These are phyloP conservation scores for Ceraclea dissimilis DNA, from an alignment of 2,888 invertebrate species.

Conservation along the genomic window DNA sequence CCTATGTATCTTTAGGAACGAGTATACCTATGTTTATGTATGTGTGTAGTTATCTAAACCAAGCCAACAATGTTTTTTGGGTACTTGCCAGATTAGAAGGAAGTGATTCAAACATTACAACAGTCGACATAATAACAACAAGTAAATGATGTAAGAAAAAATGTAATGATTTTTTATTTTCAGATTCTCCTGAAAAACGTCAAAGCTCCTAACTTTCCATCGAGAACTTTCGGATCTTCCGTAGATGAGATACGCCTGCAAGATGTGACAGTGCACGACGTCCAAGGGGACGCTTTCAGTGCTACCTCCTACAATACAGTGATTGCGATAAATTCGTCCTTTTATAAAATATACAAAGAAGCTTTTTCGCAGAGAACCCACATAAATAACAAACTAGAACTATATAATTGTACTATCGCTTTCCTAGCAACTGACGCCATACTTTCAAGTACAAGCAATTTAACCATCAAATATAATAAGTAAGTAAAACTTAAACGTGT, in stretches of 20 bases:
- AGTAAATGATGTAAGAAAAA: too few relatives aligned
- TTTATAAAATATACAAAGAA: constrained; percentile 52
- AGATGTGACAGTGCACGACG: constrained; percentile 43
- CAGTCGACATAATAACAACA: too few relatives aligned
- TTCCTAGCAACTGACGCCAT: constrained; percentile 52
- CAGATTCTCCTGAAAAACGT: constrained; percentile 20
- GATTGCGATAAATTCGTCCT: constrained; percentile 52
- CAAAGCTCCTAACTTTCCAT: constrained; percentile 45
- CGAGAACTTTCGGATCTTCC: constrained; percentile 56
- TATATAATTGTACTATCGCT: constrained; percentile 52
- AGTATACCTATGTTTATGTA: too few relatives aligned
- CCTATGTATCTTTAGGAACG: too few relatives aligned
- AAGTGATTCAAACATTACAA: too few relatives aligned
- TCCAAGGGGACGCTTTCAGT: constrained; percentile 58
- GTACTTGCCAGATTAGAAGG: not conserved
- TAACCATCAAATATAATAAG: constrained; percentile 59
- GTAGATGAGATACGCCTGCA: constrained; percentile 53
- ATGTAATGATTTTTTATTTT: not conserved
- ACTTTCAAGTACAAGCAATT: constrained; percentile 54
- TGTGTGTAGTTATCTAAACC: too few relatives aligned
- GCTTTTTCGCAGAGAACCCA: constrained; percentile 57
- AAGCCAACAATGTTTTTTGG: not conserved
- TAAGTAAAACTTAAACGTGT: too few relatives aligned
- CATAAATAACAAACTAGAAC: constrained; percentile 51
- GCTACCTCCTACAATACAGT: constrained; percentile 58